A percentile compares a stretch with the other conserved stretches of the same genome.
phyloP scores from a whole-genome alignment of 2,888 invertebrate genomes.

The Philopedon plagiatum region DNA sequence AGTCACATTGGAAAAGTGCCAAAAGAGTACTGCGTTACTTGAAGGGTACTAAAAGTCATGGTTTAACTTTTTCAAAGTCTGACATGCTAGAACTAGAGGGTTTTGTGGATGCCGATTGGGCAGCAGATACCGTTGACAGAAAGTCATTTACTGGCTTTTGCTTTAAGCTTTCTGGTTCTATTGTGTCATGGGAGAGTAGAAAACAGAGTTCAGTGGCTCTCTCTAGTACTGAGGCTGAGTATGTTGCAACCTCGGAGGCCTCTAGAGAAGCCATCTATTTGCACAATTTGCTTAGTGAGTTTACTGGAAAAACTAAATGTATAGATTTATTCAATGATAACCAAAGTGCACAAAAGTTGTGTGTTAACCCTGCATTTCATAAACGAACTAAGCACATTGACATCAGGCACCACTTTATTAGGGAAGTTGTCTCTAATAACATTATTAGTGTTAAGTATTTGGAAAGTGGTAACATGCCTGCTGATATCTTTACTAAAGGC shows the following conservation, averaged over 20 bases:
- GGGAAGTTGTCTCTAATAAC: background rate
- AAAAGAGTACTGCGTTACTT: conserved; percentile 26
- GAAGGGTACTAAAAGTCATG: conserved; percentile 26
- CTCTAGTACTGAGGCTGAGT: conserved; percentile 32
- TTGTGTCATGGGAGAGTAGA: conserved; percentile 31
- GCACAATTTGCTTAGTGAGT: background rate
- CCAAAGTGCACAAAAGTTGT: conserved; percentile 8
- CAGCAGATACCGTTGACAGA: conserved; percentile 18
- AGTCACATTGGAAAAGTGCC: conserved; percentile 18
- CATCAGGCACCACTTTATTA: conserved; percentile 19
- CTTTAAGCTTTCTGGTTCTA: conserved; percentile 17
- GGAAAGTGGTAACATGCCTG: background rate
- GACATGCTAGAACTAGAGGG: conserved; percentile 4
- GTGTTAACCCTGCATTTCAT: conserved; percentile 13
- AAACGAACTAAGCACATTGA: conserved; percentile 33
- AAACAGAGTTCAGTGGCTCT: conserved; percentile 38
- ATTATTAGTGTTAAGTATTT: background rate
- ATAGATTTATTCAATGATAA: background rate
- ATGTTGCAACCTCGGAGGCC: conserved; percentile 26
- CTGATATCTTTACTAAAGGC: background rate
- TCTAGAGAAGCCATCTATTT: conserved; percentile 24
- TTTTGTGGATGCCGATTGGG: conserved; percentile 39
- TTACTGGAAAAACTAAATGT: background rate
- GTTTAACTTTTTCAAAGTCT: background rate
- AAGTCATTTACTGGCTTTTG: conserved; percentile 26